Base-by-base conservation (phyloP, 2,797 vertebrate genomes). In the Gorsachius magnificus region DNA sequence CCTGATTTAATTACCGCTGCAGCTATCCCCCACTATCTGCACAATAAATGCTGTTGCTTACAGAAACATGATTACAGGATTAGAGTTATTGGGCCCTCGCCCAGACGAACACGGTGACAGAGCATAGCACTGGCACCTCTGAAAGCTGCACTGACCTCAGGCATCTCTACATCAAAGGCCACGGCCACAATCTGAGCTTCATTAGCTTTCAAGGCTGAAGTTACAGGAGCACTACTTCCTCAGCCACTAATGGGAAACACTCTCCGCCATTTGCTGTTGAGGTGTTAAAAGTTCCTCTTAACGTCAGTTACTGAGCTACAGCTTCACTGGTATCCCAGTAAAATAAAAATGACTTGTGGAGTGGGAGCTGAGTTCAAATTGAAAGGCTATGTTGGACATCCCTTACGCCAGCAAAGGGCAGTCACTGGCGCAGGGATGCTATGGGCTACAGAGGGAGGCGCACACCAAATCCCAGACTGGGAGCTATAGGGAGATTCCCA, bases 281-380 rank as follows among this genome's bases (percentile, higher is more conserved):
- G 95, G 95, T 96, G 95, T 96, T 96, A 97, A 97, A 96, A 97
- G 96, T 96, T 95, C 81, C 95, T 82, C 95, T 96, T 96, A 97
- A 96, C 90, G n/a, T 96, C 87, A 87, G 95, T 96, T 78, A 96
- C 90, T 43, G 90, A 96, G 87, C 94, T 90, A 57, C 90, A 75
- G 94, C 87, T 78, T 93, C 90, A 25, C 80, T 4, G 18, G 92
- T 86, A 95, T 46, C 90, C 87, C 83, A 83, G 93, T 75, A 71
- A 97, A 97, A 95, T 95, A 96, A 95, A 97, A 96, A 95, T 87
- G 89, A 95, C 65, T 94, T 91, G 89, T 94, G 87, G 87, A 87
- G 87, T 88, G 78, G 93, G 79, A 96, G 22, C 76, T 72, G 92
- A 88, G 61, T 45, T 91, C 65, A 81, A 89, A 87, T 19, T 54